These are phyloP conservation scores for Agrotis segetum DNA, from an alignment of 2,888 invertebrate species.

Conservation along the genomic window DNA sequence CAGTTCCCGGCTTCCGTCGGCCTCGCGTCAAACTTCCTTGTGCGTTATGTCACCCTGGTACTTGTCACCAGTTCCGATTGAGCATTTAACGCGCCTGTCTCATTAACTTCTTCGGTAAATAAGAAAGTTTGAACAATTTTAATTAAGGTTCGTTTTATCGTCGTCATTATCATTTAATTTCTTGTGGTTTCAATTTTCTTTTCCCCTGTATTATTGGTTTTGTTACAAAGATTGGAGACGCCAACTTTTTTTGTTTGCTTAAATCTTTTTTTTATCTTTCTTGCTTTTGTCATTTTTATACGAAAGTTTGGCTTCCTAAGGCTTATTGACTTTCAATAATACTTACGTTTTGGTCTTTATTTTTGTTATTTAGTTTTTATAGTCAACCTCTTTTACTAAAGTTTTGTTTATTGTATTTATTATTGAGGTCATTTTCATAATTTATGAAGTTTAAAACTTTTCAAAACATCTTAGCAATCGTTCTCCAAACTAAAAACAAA, in stretches of 20 bases:
- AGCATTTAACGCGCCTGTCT: slow-evolving; percentile 75
- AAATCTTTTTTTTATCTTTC: slow-evolving; percentile 14
- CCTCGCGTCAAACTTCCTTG: slow-evolving; percentile 75
- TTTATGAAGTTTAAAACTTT: neutral
- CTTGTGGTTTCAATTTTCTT: slow-evolving; percentile 16
- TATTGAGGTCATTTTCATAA: neutral
- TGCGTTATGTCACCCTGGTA: slow-evolving; percentile 83
- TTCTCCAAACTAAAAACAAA: neutral
- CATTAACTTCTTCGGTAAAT: slow-evolving; percentile 55
- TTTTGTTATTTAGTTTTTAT: slow-evolving; percentile 20
- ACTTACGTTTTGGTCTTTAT: slow-evolving; percentile 44
- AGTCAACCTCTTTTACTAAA: neutral
- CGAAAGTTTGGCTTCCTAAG: slow-evolving; percentile 31
- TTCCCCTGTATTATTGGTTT: slow-evolving; percentile 22
- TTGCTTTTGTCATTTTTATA: slow-evolving; percentile 29
- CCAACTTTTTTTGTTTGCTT: slow-evolving; percentile 30
- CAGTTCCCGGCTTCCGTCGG: slow-evolving; percentile 75
- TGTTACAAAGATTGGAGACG: slow-evolving; percentile 12
- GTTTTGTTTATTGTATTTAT: slow-evolving; percentile 2
- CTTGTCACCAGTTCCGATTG: slow-evolving; percentile 88
- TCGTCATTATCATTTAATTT: slow-evolving; percentile 35
- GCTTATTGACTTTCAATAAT: slow-evolving; percentile 58
- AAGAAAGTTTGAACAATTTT: slow-evolving; percentile 41
- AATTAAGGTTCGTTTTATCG: slow-evolving; percentile 52
- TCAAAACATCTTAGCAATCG: neutral